Base-by-base conservation (phyloP, 2,888 invertebrate species). In the Cerceris ruficornis region DNA sequence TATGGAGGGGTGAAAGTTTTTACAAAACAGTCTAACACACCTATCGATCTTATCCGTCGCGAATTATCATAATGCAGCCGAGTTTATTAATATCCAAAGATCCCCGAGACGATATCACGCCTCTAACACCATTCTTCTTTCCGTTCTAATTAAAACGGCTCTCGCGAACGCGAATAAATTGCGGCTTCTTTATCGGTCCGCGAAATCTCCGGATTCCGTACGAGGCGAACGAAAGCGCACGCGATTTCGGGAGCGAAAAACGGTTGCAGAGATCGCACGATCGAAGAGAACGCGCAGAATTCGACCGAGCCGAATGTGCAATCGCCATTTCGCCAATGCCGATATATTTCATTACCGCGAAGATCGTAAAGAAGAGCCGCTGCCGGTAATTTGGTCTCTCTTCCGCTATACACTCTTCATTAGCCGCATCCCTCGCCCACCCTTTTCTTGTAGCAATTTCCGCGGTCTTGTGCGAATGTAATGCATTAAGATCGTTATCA, bases 371-470 rank as follows among this genome's bases (percentile, higher is more conserved):
- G 76, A 72, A 78, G 81, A 76, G 54, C 61, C 64, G 42, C 61
- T 14, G 70, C 43, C 73, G 71, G 74, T 80, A 75, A 70, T 76
- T 74, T 64, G 39, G 50, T 65, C 55, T 60, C 67, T 75, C 82
- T 82, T 80, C 82, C 84, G 84, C 55, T 80, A 69, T 59, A 58
- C 57, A 75, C 82, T 84, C 82, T 84, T 84, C 82, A 82, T 84
- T 84, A 82, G 75, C 75, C 49, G 54, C 66, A 66, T 61, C 50
- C 72, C 70, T 74, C 80, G 43, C 58, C 84, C 82, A 73, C 84
- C 84, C 71, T 62, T 82, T 81, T 65, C 84, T 82, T 81, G 84
- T 82, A 77, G 46, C 69, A 77, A 83, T 83, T 84, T 84, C 79
- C 82, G 77, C 69, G 74, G 66, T 57, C 75, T 73, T 75, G 84